These are phyloP conservation scores for Drosophila pegasa DNA, from an alignment of 2,888 invertebrate genomes.

Conservation along the genomic window DNA sequence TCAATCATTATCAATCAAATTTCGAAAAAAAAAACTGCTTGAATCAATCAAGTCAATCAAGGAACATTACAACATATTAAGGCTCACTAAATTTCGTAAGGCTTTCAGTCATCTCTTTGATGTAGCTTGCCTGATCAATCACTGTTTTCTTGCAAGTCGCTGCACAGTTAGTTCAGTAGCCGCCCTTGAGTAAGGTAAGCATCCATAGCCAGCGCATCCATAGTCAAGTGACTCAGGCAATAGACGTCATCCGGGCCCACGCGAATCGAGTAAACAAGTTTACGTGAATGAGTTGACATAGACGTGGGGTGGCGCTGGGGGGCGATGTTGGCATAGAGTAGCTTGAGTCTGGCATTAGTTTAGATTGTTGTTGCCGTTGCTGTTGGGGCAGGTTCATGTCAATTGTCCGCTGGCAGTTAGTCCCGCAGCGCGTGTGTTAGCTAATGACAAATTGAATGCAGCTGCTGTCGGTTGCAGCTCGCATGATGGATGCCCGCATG, in stretches of 20 bases:
- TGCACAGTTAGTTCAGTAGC: background rate
- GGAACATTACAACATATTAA: background rate
- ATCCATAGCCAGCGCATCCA: background rate
- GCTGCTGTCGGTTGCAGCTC: conserved; percentile 26
- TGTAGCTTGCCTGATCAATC: background rate
- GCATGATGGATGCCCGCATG: conserved; percentile 44
- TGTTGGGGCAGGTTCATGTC: conserved; percentile 11
- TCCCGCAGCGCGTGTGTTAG: background rate
- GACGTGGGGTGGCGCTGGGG: background rate
- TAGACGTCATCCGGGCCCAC: conserved; percentile 29
- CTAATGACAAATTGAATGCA: conserved; percentile 64
- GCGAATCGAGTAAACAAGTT: conserved; percentile 43
- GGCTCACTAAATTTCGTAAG: background rate
- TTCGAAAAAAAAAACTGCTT: too few species aligned
- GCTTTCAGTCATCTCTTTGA: background rate
- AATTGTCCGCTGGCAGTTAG: conserved; percentile 7
- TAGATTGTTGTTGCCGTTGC: background rate
- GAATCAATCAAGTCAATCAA: background rate
- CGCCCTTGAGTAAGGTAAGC: conserved; percentile 1
- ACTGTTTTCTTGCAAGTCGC: background rate
- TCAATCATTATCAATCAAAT: background rate
- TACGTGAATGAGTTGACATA: conserved; percentile 1
- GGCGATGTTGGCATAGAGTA: conserved; percentile 1
- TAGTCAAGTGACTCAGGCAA: conserved; percentile 5
- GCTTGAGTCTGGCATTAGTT: conserved; percentile 23